Base-by-base conservation (phyloP, 2,888 invertebrate genomes). In the Drosophila pseudotakahashii region DNA sequence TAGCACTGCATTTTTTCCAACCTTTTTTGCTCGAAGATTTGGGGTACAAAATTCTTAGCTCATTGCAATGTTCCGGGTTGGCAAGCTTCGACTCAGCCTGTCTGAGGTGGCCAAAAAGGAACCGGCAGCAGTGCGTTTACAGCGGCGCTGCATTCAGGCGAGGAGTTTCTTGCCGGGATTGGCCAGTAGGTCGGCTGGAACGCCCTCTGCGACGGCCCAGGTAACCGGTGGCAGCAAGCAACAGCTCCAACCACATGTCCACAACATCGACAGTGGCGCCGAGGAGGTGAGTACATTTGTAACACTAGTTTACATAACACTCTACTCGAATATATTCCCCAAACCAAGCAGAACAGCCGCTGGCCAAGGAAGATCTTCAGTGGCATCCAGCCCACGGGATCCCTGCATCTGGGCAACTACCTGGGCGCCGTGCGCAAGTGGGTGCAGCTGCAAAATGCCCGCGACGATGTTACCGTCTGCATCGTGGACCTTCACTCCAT, bases 331-430 rank as follows among this genome's bases (percentile, higher is more conserved):
- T 48, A 3, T 11, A 2, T 11, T 7, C 0, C 34, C 48, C 32
- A 5, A 6, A 1, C 47, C 10, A 42, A 75, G 47, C 39, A 81
- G 63, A 60, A 44, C 3, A 42, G 54, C 0, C 79, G 77, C 39
- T 94, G 94, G 93, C 93, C 94, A 6, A 93, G 93, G 60, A 94
- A 94, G 81, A 93, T 98, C 84, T 96, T 98, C 88, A 97, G 99
- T 0, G 99, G 99, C 13, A 96, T 99, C 89, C 99, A 99, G 93
- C 99, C 99, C 0, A 99, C 99, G 0, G 99, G 99, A 16, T 93
- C 94, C 4, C 93, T 99, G 70, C 99, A 99, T 92, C 93, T 99
- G 54, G 99, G 99, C 11, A 99, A 99, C 93, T 99, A 99, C 93
- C 95, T 98, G 80, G 99, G 99, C 11, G 98, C 98, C 1, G 94